A percentile compares a stretch with the other conserved stretches of the same genome.
Evolutionary conservation across 2,113 vertebrate genomes (phyloP).

Genomic region (Leptobrachium leishanense): DNA sequence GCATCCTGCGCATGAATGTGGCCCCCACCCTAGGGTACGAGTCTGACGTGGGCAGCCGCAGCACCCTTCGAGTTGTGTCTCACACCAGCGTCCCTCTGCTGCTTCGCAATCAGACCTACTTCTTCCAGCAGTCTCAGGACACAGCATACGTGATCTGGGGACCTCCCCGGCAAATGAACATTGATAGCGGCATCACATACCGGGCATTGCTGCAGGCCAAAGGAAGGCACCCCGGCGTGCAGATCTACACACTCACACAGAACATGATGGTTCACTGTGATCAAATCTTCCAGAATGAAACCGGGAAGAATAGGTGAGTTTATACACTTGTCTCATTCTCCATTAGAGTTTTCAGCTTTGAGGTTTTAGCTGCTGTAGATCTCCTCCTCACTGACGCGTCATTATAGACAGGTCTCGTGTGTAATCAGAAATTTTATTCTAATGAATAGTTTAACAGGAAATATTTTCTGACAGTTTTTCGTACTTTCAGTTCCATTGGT

Average conservation of each 20-base stretch:
- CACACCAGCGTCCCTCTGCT: conserved; percentile 89
- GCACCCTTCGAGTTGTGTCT: conserved; percentile 82
- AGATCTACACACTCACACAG: conserved; percentile 80
- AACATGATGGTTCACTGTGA: conserved; percentile 85
- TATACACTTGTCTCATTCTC: too few relatives aligned
- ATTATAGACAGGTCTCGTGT: too few relatives aligned
- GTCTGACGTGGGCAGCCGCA: conserved; percentile 79
- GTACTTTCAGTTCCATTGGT: too few relatives aligned
- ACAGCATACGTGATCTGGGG: conserved; percentile 90
- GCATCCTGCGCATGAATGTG: conserved; percentile 91
- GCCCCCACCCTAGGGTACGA: conserved; percentile 83
- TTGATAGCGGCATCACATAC: conserved; percentile 77
- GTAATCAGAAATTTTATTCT: too few relatives aligned
- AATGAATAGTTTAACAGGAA: too few relatives aligned
- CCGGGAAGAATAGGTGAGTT: conserved; percentile 88
- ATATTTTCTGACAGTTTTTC: too few relatives aligned
- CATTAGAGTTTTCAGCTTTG: too few relatives aligned
- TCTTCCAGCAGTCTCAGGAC: conserved; percentile 75
- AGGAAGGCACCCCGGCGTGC: conserved; percentile 67
- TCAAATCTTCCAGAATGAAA: conserved; percentile 85
- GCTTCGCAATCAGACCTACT: conserved; percentile 76
- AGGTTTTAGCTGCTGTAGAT: too few relatives aligned
- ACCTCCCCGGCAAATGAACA: conserved; percentile 81
- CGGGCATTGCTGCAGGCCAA: conserved; percentile 70
- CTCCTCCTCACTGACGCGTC: too few relatives aligned